phyloP scores from a whole-genome alignment of 2,888 invertebrate species.

The Gordius sp. region DNA sequence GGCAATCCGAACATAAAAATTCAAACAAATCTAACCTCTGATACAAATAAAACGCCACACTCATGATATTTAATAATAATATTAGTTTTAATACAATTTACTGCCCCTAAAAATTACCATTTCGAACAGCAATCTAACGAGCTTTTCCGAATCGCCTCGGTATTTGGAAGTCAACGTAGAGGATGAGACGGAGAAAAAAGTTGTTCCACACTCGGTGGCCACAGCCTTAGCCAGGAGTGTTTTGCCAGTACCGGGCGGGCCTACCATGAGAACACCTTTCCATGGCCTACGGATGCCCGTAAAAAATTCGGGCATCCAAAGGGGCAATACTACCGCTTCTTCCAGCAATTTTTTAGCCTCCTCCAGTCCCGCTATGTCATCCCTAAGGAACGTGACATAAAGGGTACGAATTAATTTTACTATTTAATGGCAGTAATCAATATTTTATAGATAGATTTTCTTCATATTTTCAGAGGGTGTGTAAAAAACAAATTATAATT shows the following conservation, averaged over 20 bases:
- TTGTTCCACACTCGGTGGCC: slow-evolving; percentile 33
- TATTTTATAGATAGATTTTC: too few relatives aligned
- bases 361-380: slow-evolving; percentile 31
- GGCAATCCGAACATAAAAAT: too few relatives aligned
- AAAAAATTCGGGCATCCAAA: slow-evolving; percentile 94
- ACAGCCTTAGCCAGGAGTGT: slow-evolving; percentile 34
- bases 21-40: too few relatives aligned
- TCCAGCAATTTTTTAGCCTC: slow-evolving; percentile 45
- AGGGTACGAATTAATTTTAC: too few relatives aligned
- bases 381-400: too few relatives aligned
- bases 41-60: too few relatives aligned
- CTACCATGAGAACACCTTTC: slow-evolving; percentile 50
- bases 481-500: too few relatives aligned
- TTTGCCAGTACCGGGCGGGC: slow-evolving; percentile 38
- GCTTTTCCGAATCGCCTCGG: slow-evolving; percentile 91
- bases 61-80: too few relatives aligned
- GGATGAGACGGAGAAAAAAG: slow-evolving; percentile 53
- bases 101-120: too few relatives aligned
- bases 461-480: too few relatives aligned
- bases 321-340: slow-evolving; percentile 83
- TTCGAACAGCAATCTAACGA: slow-evolving; percentile 77
- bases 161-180: slow-evolving; percentile 92
- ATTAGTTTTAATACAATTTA: too few relatives aligned
- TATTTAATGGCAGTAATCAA: too few relatives aligned
- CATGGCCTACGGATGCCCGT: slow-evolving; percentile 44